Evolutionary conservation across 1,140 invertebrate genomes (phyloP).

Genomic region (Drosophila repletoides): DNA sequence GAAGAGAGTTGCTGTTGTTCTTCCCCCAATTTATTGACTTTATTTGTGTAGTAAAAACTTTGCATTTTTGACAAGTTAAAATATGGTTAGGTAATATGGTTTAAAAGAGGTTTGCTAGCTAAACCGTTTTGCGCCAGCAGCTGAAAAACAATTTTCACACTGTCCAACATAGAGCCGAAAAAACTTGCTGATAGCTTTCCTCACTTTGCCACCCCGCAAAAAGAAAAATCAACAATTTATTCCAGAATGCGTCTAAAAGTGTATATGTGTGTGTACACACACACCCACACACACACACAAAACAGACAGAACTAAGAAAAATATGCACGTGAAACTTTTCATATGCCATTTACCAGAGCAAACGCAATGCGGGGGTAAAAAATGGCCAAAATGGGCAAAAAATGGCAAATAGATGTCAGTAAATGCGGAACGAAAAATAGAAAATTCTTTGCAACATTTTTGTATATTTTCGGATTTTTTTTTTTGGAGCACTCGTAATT

Average conservation of each 20-base stretch:
- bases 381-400: slow-evolving; percentile 4
- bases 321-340: slow-evolving; percentile 68
- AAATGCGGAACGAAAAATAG: slow-evolving; percentile 19
- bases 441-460: slow-evolving; percentile 11
- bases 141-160: slow-evolving; percentile 21
- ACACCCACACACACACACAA: slow-evolving; percentile 17
- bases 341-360: slow-evolving; percentile 45
- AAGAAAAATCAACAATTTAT: slow-evolving; percentile 12
- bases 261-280: too few relatives aligned
- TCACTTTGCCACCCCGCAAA: not conserved
- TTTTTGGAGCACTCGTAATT: slow-evolving; percentile 30
- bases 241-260: slow-evolving; percentile 19
- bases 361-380: slow-evolving; percentile 1
- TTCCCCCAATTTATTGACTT: too few relatives aligned
- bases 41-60: too few relatives aligned
- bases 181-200: not conserved
- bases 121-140: not conserved
- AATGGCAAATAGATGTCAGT: slow-evolving; percentile 34
- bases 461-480: slow-evolving; percentile 13
- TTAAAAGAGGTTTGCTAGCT: too few relatives aligned
- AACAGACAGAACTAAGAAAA: slow-evolving; percentile 45
- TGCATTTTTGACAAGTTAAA: too few relatives aligned
- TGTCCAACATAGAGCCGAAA: slow-evolving; percentile 11
- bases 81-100: too few relatives aligned
- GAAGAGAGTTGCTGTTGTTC: too few relatives aligned